Evolutionary conservation across 2,888 invertebrate species (phyloP).

Genomic region (Lepidochrysops patricia): DNA sequence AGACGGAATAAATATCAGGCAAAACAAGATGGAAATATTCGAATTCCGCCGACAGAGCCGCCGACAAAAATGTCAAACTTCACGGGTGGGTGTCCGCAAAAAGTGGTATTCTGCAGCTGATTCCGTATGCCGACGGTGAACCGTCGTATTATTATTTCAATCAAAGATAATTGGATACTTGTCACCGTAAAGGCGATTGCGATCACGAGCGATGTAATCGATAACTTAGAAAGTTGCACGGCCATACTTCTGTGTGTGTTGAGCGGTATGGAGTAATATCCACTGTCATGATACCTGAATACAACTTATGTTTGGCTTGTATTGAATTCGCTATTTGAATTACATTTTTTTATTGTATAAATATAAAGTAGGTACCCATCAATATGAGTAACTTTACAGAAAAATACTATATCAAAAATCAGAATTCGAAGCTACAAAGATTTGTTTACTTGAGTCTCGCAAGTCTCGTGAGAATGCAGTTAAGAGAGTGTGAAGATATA

Average conservation of each 20-base stretch:
- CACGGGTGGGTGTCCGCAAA: constrained; percentile 60
- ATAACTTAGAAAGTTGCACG: constrained; percentile 10
- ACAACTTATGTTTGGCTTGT: background rate
- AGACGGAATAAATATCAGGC: constrained; percentile 53
- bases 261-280: background rate
- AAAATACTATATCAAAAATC: no score
- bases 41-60: constrained; percentile 42
- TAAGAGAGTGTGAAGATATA: no score
- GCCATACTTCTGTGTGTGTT: background rate
- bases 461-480: no score
- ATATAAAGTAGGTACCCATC: no score
- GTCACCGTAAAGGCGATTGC: constrained; percentile 50
- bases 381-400: no score
- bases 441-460: no score
- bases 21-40: constrained; percentile 55
- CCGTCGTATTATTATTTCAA: constrained; percentile 64
- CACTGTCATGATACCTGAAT: background rate
- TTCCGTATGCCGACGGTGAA: constrained; percentile 47
- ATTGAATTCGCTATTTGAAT: no score
- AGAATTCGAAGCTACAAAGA: no score
- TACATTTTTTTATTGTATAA: no score
- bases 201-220: constrained; percentile 7
- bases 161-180: constrained; percentile 66
- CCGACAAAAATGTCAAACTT: constrained; percentile 48
- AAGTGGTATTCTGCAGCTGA: constrained; percentile 31